Evolutionary conservation across 1,140 invertebrate genomes (phyloP).

Genomic region (Ectropis grisescens): DNA sequence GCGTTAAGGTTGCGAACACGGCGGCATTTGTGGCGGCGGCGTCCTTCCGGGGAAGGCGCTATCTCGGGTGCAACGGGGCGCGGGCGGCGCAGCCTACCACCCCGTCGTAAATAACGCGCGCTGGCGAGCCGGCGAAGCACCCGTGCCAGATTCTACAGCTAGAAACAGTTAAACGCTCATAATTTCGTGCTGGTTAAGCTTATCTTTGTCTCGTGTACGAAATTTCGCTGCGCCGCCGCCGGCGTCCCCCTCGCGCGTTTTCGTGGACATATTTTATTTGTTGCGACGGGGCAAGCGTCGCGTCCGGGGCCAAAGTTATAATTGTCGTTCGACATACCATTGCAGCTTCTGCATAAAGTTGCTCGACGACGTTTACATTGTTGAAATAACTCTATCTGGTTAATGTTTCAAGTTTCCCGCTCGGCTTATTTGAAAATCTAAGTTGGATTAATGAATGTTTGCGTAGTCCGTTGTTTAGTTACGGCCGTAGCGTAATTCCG

Average conservation of each 20-base stretch:
- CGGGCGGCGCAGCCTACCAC: constrained; percentile 26
- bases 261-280: constrained; percentile 65
- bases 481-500: neutral
- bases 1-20: constrained; percentile 22
- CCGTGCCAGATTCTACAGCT: constrained; percentile 68
- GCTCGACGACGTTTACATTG: constrained; percentile 47
- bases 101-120: constrained; percentile 67
- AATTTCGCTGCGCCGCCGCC: constrained; percentile 54
- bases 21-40: constrained; percentile 33
- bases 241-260: constrained; percentile 54
- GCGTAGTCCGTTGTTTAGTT: constrained; percentile 10
- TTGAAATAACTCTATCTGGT: constrained; percentile 53
- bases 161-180: constrained; percentile 70
- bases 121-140: constrained; percentile 66
- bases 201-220: constrained; percentile 68
- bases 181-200: constrained; percentile 69
- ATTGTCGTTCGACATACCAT: constrained; percentile 62
- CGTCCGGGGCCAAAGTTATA: constrained; percentile 61
- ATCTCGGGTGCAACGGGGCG: constrained; percentile 53
- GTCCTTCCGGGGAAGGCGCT: constrained; percentile 61
- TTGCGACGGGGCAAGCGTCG: constrained; percentile 46
- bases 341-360: constrained; percentile 62
- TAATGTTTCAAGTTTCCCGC: constrained; percentile 46
- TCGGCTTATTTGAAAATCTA: constrained; percentile 15
- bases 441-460: constrained; percentile 9